Evolutionary conservation across 1,140 invertebrate genomes (phyloP), one percentile per base, ranked within the genome.

Genomic region (Philotrypesis tridentata): DNA sequence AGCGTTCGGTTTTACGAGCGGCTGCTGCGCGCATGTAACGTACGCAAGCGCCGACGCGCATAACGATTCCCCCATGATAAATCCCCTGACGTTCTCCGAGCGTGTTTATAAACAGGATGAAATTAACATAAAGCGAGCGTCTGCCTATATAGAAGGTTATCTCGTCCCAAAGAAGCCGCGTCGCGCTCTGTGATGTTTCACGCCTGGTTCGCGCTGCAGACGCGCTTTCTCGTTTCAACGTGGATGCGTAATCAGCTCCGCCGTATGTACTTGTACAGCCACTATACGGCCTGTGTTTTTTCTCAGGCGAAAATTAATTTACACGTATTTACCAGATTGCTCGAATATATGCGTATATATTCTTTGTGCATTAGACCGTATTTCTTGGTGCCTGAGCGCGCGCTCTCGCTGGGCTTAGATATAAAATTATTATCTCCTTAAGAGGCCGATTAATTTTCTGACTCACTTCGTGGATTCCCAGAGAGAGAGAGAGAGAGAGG

Each of bases 381-480:
- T 43, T 43, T 43, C 40, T 43, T 43, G 1, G 40, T 8, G 37
- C 12, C 4, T 6, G n/a, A n/a, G 63, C 61, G 74, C 31, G 12
- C 31, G 63, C 33, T 11, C 67, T 61, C 61, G 67, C 43, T 48
- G 43, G 67, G 29, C 55, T 31, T 61, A 71, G 77, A 61, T 17
- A 17, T 79, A 87, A 88, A 88, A 85, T 88, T 90, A 91, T 90
- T 88, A 90, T 90, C 88, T 88, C 88, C 86, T 87, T 89, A 90
- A 90, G 87, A 88, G 88, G 87, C 87, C 90, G 87, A 90, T 90
- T 90, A 89, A 91, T 90, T 88, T 89, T 84, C 86, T 82, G 84
- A 67, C 61, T 74, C 86, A 78, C 14, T 48, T 37, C 43, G n/a
- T 6, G 21, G 21, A n/a, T 17, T 55, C 4, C 17, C 3, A 2